Evolutionary conservation across 2,888 invertebrate genomes (phyloP).

Genomic region (Limulus polyphemus): DNA sequence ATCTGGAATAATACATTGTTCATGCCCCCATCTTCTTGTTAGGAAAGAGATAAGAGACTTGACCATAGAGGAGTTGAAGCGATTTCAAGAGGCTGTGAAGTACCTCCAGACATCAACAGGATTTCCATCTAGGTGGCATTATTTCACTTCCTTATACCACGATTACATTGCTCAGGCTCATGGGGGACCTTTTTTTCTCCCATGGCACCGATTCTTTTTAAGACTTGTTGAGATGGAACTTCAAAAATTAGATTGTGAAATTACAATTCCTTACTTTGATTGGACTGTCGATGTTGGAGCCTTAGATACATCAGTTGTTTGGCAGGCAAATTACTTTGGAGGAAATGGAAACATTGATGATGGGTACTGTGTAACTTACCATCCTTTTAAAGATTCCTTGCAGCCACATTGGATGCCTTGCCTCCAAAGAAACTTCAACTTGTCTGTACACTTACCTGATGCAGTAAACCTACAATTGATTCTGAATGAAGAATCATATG

Average conservation of each 20-base stretch:
- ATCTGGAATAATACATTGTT: constrained; percentile 17
- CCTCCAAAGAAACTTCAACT: constrained; percentile 32
- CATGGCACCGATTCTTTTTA: constrained; percentile 35
- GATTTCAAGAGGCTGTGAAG: constrained; percentile 32
- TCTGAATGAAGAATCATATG: constrained; percentile 29
- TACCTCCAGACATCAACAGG: constrained; percentile 27
- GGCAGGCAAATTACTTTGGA: constrained; percentile 34
- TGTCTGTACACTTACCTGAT: constrained; percentile 31
- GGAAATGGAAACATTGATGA: constrained; percentile 30
- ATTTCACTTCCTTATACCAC: constrained; percentile 31
- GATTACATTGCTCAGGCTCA: constrained; percentile 31
- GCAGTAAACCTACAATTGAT: constrained; percentile 32
- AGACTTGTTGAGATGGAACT: constrained; percentile 31
- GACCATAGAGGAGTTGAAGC: constrained; percentile 29
- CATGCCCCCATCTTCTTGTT: constrained; percentile 28
- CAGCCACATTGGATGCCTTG: constrained; percentile 33
- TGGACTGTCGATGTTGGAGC: constrained; percentile 35
- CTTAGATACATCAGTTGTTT: constrained; percentile 30
- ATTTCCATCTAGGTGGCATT: constrained; percentile 32
- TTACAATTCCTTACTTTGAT: constrained; percentile 36
- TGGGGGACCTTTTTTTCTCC: constrained; percentile 31
- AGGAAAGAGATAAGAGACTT: constrained; percentile 34
- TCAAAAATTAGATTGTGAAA: constrained; percentile 31
- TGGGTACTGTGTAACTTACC: constrained; percentile 31
- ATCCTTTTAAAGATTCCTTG: constrained; percentile 33